phyloP scores from a whole-genome alignment of 2,113 vertebrate genomes.

The Marmota flaviventris region DNA sequence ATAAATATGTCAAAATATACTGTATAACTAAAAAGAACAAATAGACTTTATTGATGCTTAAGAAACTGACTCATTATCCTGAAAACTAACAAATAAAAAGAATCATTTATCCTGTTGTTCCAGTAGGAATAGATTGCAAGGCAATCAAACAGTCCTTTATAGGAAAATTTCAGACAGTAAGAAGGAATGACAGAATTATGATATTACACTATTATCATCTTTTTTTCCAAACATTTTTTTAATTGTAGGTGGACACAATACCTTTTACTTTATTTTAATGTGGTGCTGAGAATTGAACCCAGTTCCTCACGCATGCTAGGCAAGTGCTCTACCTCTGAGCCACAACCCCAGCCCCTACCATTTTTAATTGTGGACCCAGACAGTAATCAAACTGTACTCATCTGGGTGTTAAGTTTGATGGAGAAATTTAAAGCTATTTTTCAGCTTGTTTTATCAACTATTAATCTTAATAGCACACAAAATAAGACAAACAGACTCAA shows the following conservation, averaged over 20 bases:
- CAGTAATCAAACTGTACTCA: not conserved
- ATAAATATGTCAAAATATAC: too few relatives aligned
- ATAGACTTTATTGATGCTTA: not conserved
- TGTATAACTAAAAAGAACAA: too few relatives aligned
- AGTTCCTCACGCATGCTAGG: too few relatives aligned
- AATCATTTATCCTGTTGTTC: not conserved
- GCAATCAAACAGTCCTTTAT: slow-evolving; percentile 6
- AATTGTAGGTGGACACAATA: too few relatives aligned
- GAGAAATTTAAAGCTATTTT: slow-evolving; percentile 46
- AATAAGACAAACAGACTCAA: not conserved
- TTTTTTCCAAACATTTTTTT: too few relatives aligned
- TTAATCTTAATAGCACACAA: slow-evolving; percentile 45
- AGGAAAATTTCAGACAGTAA: slow-evolving; percentile 53
- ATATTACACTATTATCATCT: slow-evolving; percentile 23
- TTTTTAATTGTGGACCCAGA: slow-evolving; percentile 30
- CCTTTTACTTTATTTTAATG: too few relatives aligned
- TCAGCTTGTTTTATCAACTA: not conserved
- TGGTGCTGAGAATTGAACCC: too few relatives aligned
- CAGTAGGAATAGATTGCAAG: not conserved
- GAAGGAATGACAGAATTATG: slow-evolving; percentile 57
- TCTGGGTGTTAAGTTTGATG: not conserved
- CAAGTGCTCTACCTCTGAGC: too few relatives aligned
- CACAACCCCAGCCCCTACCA: too few relatives aligned
- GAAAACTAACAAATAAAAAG: slow-evolving; percentile 40
- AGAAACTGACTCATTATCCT: slow-evolving; percentile 18